These are phyloP conservation scores for Scolopax mira DNA, from an alignment of 2,113 vertebrate genomes.

Conservation along the genomic window DNA sequence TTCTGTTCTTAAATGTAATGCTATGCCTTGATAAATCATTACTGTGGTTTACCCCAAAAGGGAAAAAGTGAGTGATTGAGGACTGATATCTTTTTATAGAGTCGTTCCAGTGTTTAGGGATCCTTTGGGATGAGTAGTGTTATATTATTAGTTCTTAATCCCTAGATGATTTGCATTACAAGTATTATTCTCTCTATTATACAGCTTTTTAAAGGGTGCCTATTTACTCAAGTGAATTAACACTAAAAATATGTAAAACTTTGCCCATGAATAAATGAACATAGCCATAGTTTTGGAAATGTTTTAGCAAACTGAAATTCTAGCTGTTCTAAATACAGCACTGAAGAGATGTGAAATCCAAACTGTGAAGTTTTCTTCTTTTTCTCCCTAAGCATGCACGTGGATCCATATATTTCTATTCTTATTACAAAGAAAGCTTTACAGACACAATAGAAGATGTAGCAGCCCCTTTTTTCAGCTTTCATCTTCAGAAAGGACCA, in stretches of 20 bases:
- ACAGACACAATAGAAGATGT: neutral
- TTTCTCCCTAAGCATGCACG: neutral
- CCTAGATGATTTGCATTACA: slow-evolving; percentile 18
- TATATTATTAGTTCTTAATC: slow-evolving; percentile 51
- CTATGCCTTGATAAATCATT: slow-evolving; percentile 46
- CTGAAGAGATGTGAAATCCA: neutral
- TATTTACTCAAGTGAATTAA: slow-evolving; percentile 47
- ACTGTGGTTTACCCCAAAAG: slow-evolving; percentile 38
- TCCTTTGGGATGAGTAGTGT: slow-evolving; percentile 40
- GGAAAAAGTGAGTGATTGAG: slow-evolving; percentile 26
- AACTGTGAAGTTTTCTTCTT: neutral
- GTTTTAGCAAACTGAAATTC: slow-evolving; percentile 45
- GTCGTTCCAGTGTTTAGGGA: slow-evolving; percentile 24
- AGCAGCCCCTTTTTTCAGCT: neutral
- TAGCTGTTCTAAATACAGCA: slow-evolving; percentile 37
- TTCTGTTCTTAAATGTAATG: slow-evolving; percentile 50
- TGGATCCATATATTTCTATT: neutral
- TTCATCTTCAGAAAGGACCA: neutral
- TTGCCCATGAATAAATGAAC: slow-evolving; percentile 11
- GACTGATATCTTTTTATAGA: slow-evolving; percentile 50
- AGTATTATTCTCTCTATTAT: slow-evolving; percentile 9
- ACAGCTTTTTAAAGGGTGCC: neutral
- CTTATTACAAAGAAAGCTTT: neutral
- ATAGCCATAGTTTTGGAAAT: slow-evolving; percentile 37
- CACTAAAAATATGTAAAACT: slow-evolving; percentile 33